Conservation (phyloP, 64 coral and sea anemone species). For the Pocillopora verrucosa region DNA sequence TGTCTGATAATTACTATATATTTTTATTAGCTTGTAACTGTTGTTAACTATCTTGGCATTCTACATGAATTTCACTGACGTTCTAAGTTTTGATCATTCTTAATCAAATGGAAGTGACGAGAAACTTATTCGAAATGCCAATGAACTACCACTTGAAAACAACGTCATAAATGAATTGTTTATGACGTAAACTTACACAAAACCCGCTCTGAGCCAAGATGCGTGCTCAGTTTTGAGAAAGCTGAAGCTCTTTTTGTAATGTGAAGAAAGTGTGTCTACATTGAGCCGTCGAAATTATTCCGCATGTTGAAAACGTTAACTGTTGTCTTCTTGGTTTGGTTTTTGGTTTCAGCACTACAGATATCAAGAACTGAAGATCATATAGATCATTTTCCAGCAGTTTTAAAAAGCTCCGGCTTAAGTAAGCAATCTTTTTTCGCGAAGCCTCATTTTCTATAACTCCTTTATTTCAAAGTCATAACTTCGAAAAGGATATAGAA, state of each 20-base stretch:
- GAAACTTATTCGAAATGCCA: too few relatives aligned
- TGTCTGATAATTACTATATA: too few relatives aligned
- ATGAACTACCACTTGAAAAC: neutral
- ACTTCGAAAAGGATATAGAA: too few relatives aligned
- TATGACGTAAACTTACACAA: neutral
- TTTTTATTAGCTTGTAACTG: too few relatives aligned
- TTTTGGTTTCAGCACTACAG: neutral
- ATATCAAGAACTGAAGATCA: neutral
- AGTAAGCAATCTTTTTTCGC: neutral
- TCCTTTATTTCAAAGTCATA: neutral
- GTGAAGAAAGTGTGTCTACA: neutral
- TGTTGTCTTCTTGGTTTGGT: neutral
- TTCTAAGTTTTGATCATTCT: neutral
- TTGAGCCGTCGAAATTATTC: neutral
- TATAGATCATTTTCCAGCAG: neutral
- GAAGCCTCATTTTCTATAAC: neutral
- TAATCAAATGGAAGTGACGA: neutral
- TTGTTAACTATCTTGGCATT: too few relatives aligned
- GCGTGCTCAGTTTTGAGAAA: neutral
- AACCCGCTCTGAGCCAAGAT: neutral
- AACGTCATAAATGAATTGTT: constrained; percentile 4
- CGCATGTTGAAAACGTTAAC: neutral
- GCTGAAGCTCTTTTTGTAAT: neutral
- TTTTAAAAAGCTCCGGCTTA: neutral
- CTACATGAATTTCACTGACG: too few relatives aligned